A percentile compares a stretch with the other conserved stretches of the same genome.
Conservation (phyloP, 2,888 invertebrate species). For the Lepidochrysops patricia region DNA sequence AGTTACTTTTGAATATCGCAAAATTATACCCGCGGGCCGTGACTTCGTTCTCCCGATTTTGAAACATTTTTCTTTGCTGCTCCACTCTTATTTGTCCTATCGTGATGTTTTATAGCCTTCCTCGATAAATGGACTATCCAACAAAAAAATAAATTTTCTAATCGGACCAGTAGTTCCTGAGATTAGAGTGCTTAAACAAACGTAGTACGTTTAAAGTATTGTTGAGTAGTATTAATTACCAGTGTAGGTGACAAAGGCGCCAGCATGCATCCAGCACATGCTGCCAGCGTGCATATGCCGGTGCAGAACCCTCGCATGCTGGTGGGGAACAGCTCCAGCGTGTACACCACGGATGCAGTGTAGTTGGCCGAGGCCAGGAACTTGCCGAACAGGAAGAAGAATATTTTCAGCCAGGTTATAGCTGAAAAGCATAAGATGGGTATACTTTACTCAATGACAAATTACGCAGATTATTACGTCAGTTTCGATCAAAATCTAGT, state of each 20-base stretch:
- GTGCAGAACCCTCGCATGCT: slow-evolving; percentile 76
- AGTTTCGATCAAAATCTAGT: too few relatives aligned
- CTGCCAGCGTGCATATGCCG: slow-evolving; percentile 74
- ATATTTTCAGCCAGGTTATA: slow-evolving; percentile 40
- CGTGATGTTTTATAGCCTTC: too few relatives aligned
- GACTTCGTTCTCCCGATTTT: too few relatives aligned
- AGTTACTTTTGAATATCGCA: too few relatives aligned
- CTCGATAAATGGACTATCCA: too few relatives aligned
- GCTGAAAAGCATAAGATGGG: slow-evolving; percentile 30
- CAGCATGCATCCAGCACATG: slow-evolving; percentile 75
- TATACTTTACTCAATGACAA: not conserved
- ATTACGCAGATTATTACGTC: not conserved
- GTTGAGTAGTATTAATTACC: slow-evolving; percentile 35
- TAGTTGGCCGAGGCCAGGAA: slow-evolving; percentile 76
- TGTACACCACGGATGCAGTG: slow-evolving; percentile 75
- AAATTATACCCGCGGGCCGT: too few relatives aligned
- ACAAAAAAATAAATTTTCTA: too few relatives aligned
- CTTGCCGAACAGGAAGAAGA: slow-evolving; percentile 74
- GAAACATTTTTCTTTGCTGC: too few relatives aligned
- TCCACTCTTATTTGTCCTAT: too few relatives aligned
- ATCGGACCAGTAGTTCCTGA: too few relatives aligned
- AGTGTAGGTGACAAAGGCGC: slow-evolving; percentile 77
- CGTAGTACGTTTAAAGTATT: too few relatives aligned
- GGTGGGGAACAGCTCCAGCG: slow-evolving; percentile 79
- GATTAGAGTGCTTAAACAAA: too few relatives aligned